Percentiles rank a stretch among this genome's conserved stretches.
These are phyloP conservation scores for Embiotoca jacksoni DNA, from an alignment of 2,113 vertebrate genomes.

Conservation along the genomic window DNA sequence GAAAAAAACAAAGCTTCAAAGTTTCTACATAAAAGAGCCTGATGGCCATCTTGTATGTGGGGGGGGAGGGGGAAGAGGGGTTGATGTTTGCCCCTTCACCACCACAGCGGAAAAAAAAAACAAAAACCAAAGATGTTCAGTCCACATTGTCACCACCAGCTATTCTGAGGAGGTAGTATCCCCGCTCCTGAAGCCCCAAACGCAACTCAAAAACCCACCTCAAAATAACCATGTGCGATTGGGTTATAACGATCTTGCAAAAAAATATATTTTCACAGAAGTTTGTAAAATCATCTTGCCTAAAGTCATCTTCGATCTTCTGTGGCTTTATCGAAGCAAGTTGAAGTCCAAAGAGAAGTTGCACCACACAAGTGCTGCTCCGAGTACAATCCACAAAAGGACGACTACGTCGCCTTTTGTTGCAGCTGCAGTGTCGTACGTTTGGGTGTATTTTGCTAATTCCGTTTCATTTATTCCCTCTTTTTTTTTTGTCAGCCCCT, in stretches of 20 bases:
- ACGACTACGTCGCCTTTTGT: slow-evolving; percentile 66
- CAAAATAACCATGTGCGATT: slow-evolving; percentile 60
- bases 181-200: slow-evolving; percentile 66
- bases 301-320: slow-evolving; percentile 74
- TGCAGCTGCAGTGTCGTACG: slow-evolving; percentile 82
- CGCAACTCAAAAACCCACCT: slow-evolving; percentile 87
- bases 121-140: slow-evolving; percentile 80
- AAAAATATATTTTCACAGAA: slow-evolving; percentile 80
- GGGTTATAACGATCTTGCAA: slow-evolving; percentile 72
- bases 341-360: slow-evolving; percentile 78
- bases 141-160: slow-evolving; percentile 90
- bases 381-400: slow-evolving; percentile 82
- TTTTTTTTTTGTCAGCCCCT: slow-evolving; percentile 68
- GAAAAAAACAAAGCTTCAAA: slow-evolving; percentile 72
- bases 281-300: slow-evolving; percentile 79
- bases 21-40: slow-evolving; percentile 87
- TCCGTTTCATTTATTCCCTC: slow-evolving; percentile 72
- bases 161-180: slow-evolving; percentile 92
- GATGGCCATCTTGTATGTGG: slow-evolving; percentile 66
- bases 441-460: slow-evolving; percentile 71
- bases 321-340: slow-evolving; percentile 76
- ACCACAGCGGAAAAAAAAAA: slow-evolving; percentile 77
- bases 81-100: slow-evolving; percentile 78
- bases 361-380: slow-evolving; percentile 73
- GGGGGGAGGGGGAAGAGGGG: slow-evolving; percentile 69